These are phyloP conservation scores for Alces alces DNA, from an alignment of 2,113 vertebrate species.

Conservation along the genomic window DNA sequence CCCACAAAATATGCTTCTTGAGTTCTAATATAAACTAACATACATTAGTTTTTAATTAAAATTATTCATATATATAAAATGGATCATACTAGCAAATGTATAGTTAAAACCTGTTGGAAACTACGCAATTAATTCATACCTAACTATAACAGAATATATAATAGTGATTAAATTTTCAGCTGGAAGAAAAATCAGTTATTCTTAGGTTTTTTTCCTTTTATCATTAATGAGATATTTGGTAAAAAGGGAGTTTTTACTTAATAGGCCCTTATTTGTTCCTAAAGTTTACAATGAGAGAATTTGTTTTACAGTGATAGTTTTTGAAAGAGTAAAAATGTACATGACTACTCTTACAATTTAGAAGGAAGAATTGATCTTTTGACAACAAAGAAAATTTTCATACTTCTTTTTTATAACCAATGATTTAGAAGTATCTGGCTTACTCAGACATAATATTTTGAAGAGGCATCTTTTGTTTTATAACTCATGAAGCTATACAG, in stretches of 20 bases:
- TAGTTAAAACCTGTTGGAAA: not conserved
- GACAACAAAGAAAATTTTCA: constrained; percentile 6
- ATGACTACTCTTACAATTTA: not conserved
- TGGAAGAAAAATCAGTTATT: constrained; percentile 5
- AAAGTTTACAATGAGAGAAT: not conserved
- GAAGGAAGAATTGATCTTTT: not conserved
- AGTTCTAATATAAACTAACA: not conserved
- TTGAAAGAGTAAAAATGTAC: not conserved
- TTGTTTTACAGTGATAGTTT: not conserved
- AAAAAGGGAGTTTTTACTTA: not conserved
- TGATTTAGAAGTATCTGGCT: not conserved
- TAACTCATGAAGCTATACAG: not conserved
- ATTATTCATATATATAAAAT: not conserved
- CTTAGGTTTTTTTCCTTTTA: not conserved
- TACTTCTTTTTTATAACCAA: not conserved
- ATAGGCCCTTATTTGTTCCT: not conserved
- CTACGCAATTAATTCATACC: not conserved
- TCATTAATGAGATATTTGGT: not conserved
- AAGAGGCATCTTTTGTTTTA: not conserved
- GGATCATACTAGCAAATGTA: not conserved
- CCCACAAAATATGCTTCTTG: not conserved
- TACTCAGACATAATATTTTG: constrained; percentile 11
- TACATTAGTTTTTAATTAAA: not conserved
- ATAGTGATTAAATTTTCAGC: not conserved
- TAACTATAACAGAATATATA: not conserved